phyloP scores from a whole-genome alignment of 2,888 invertebrate genomes.

The Unio pictorum region DNA sequence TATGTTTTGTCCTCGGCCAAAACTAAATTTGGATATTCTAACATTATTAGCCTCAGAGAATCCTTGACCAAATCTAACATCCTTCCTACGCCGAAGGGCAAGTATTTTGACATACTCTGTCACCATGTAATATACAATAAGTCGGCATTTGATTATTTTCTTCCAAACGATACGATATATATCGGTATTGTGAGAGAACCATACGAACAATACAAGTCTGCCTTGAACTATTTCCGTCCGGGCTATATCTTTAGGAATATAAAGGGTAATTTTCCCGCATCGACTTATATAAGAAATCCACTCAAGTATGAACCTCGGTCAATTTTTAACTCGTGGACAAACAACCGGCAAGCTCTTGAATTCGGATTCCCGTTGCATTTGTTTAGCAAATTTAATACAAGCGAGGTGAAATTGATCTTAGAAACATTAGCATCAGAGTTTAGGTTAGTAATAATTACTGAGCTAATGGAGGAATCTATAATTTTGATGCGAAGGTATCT shows the following conservation, averaged over 20 bases:
- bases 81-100: constrained; percentile 19
- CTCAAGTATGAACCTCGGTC: constrained; percentile 29
- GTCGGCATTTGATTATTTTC: constrained; percentile 19
- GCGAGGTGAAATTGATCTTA: constrained; percentile 18
- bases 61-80: constrained; percentile 18
- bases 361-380: constrained; percentile 32
- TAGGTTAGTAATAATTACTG: constrained; percentile 36
- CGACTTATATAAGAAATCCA: constrained; percentile 28
- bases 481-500: constrained; percentile 32
- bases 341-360: constrained; percentile 34
- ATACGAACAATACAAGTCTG: constrained; percentile 36
- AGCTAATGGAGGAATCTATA: constrained; percentile 40
- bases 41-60: constrained; percentile 32
- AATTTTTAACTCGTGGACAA: constrained; percentile 23
- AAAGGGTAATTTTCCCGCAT: constrained; percentile 15
- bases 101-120: constrained; percentile 34
- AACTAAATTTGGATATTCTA: constrained; percentile 28
- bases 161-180: constrained; percentile 35
- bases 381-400: constrained; percentile 14
- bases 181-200: constrained; percentile 43
- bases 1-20: constrained; percentile 31
- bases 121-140: constrained; percentile 40
- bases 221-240: constrained; percentile 27
- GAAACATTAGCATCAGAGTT: constrained; percentile 25
- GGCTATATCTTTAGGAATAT: constrained; percentile 25